These are phyloP conservation scores for Embidobia sp. DNA, from an alignment of 2,888 invertebrate species.

Conservation along the genomic window DNA sequence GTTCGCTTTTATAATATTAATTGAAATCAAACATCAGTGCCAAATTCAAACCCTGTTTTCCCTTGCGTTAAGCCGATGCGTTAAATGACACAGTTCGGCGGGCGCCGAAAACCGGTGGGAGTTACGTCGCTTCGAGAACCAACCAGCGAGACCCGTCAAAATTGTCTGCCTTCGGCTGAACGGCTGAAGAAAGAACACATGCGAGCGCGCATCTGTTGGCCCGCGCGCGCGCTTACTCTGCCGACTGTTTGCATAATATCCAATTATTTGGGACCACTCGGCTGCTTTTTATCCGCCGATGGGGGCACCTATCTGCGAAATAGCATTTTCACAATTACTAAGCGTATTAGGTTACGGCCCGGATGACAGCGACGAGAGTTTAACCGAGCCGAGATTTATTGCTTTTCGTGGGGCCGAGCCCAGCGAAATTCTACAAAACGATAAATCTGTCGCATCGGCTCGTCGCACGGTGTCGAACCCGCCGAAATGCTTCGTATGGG, in stretches of 20 bases:
- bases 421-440: slow-evolving; percentile 25
- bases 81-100: slow-evolving; percentile 61
- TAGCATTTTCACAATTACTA: slow-evolving; percentile 53
- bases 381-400: slow-evolving; percentile 46
- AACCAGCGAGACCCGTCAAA: slow-evolving; percentile 17
- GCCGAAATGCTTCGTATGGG: slow-evolving; percentile 1
- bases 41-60: slow-evolving; percentile 53
- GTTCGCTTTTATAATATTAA: slow-evolving; percentile 72
- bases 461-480: slow-evolving; percentile 1
- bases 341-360: slow-evolving; percentile 48
- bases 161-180: slow-evolving; percentile 20
- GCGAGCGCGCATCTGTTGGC: slow-evolving; percentile 69
- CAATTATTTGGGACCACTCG: slow-evolving; percentile 69
- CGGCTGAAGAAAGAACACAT: slow-evolving; percentile 30
- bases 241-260: slow-evolving; percentile 72
- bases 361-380: slow-evolving; percentile 38
- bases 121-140: slow-evolving; percentile 2
- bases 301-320: slow-evolving; percentile 34
- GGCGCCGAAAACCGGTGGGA: slow-evolving; percentile 24
- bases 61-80: slow-evolving; percentile 65
- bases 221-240: slow-evolving; percentile 53
- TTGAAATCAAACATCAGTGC: slow-evolving; percentile 72
- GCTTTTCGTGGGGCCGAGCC: slow-evolving; percentile 27
- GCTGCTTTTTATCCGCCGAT: slow-evolving; percentile 35
- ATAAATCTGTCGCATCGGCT: slow-evolving; percentile 31